Conservation (phyloP, 2,113 vertebrate species). For the Abramis brama region DNA sequence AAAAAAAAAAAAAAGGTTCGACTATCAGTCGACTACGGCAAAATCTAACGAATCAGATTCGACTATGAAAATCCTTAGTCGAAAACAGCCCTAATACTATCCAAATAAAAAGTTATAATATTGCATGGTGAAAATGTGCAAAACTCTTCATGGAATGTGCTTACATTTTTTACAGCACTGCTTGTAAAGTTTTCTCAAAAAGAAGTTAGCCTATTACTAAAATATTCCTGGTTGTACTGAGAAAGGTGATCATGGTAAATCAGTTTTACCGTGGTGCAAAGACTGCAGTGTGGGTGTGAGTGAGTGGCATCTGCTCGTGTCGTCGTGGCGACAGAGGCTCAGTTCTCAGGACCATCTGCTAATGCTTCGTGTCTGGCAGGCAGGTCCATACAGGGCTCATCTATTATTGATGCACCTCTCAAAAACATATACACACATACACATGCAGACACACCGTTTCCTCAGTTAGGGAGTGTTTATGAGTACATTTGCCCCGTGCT, state of each 20-base stretch:
- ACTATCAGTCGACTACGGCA: too few species aligned
- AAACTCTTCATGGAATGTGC: background rate
- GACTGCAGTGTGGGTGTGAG: constrained; percentile 8
- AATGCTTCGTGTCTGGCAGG: constrained; percentile 51
- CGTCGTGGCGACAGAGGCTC: constrained; percentile 24
- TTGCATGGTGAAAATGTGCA: background rate
- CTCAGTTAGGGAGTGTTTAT: constrained; percentile 41
- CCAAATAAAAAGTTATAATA: background rate
- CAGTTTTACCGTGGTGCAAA: constrained; percentile 19
- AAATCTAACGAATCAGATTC: too few species aligned
- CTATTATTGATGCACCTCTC: constrained; percentile 57
- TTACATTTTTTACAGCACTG: background rate
- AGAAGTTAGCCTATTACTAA: background rate
- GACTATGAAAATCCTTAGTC: too few species aligned
- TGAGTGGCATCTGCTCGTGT: constrained; percentile 33
- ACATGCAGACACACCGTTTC: background rate
- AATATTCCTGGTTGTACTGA: background rate
- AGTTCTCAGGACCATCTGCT: constrained; percentile 53
- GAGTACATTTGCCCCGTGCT: constrained; percentile 18
- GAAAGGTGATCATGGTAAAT: background rate
- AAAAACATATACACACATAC: constrained; percentile 41
- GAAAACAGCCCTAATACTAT: too few species aligned
- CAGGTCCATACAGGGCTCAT: constrained; percentile 48
- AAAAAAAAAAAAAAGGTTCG: too few species aligned
- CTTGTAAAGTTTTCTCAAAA: background rate